Evolutionary conservation across 1,140 invertebrate genomes (phyloP).

Genomic region (Hypsibius dujardini): DNA sequence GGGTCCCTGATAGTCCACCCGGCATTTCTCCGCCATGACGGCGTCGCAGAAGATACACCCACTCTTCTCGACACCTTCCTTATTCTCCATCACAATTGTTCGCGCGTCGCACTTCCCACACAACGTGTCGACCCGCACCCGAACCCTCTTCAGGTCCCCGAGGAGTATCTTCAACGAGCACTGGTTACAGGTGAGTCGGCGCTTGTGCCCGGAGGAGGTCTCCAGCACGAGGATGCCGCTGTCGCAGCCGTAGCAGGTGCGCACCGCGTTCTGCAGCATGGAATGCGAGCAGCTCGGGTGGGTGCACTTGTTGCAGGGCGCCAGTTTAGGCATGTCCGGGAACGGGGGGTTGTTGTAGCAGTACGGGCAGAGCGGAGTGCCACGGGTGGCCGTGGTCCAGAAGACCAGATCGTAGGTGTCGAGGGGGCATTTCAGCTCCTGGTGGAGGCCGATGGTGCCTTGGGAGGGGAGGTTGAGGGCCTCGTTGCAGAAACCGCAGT

Average conservation of each 20-base stretch:
- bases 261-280: slow-evolving; percentile 66
- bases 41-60: slow-evolving; percentile 84
- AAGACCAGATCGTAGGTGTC: slow-evolving; percentile 91
- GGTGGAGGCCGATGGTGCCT: slow-evolving; percentile 77
- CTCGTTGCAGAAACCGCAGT: slow-evolving; percentile 88
- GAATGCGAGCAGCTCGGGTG: slow-evolving; percentile 84
- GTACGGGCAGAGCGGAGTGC: slow-evolving; percentile 89
- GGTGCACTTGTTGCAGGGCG: slow-evolving; percentile 81
- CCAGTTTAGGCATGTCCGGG: slow-evolving; percentile 74
- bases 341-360: slow-evolving; percentile 98
- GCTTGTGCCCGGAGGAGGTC: slow-evolving; percentile 76
- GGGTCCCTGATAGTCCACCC: slow-evolving; percentile 34
- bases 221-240: slow-evolving; percentile 77
- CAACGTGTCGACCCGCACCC: slow-evolving; percentile 14
- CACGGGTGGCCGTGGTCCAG: slow-evolving; percentile 72
- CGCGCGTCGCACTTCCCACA: not conserved
- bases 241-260: slow-evolving; percentile 73
- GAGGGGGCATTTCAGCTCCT: slow-evolving; percentile 87
- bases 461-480: slow-evolving; percentile 85
- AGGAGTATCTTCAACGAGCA: slow-evolving; percentile 27
- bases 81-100: slow-evolving; percentile 41
- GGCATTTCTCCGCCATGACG: slow-evolving; percentile 63
- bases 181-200: slow-evolving; percentile 88
- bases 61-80: slow-evolving; percentile 60
- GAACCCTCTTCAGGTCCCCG: slow-evolving; percentile 14